These are phyloP conservation scores for Rhyacichthys aspro DNA, from an alignment of 2,797 vertebrate species.

Conservation along the genomic window DNA sequence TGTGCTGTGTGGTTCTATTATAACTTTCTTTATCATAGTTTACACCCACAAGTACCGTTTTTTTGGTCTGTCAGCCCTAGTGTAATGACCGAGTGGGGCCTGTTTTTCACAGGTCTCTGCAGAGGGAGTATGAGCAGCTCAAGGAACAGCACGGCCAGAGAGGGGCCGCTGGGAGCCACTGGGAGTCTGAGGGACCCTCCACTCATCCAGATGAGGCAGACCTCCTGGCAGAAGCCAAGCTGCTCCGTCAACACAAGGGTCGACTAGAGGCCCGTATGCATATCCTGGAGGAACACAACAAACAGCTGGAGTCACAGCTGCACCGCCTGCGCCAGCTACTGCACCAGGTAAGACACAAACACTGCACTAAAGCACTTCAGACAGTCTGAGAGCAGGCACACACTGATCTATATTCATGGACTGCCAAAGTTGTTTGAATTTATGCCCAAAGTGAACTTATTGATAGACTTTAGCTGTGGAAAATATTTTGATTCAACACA, in stretches of 20 bases:
- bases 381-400: conserved; percentile 6
- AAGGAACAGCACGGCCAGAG: conserved; percentile 89
- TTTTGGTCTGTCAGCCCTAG: background rate
- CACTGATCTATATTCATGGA: conserved; percentile 5
- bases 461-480: conserved; percentile 12
- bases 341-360: conserved; percentile 85
- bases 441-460: background rate
- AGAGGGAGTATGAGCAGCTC: conserved; percentile 92
- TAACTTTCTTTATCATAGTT: background rate
- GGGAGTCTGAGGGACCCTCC: conserved; percentile 75
- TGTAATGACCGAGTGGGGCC: background rate
- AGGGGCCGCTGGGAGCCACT: conserved; percentile 78
- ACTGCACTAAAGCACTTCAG: background rate
- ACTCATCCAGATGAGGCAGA: conserved; percentile 86
- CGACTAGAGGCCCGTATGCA: conserved; percentile 96
- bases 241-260: conserved; percentile 95
- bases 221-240: conserved; percentile 95
- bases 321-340: conserved; percentile 92
- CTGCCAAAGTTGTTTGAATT: background rate
- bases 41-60: no score
- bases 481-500: conserved; percentile 1
- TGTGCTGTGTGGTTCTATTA: conserved; percentile 11
- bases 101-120: conserved; percentile 81
- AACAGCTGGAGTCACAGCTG: conserved; percentile 96
- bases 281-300: conserved; percentile 97